Evolutionary conservation across 2,113 vertebrate species (phyloP), one percentile per base, ranked within the genome.

Genomic region (Tenebrosternarchus preto): DNA sequence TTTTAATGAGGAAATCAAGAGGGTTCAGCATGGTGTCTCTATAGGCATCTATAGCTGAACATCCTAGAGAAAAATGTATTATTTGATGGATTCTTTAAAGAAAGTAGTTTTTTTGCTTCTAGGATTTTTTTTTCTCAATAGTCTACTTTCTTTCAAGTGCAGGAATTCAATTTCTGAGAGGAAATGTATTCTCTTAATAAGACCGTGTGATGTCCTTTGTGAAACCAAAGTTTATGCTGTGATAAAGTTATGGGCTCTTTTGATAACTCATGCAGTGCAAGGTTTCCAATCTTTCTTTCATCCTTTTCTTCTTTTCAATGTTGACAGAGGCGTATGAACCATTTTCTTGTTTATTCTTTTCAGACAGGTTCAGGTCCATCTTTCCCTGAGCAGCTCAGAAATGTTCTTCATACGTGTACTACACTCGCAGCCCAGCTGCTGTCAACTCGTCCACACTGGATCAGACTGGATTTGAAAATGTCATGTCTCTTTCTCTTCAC

Each of bases 11-110:
- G 50, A 60, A 76, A 78, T 73, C 73, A 67, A 73, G 39, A 73
- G 59, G 61, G 73, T 80, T 66, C 68, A 73, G 74, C 39, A 73
- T 73, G 22, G n/a, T 36, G 57, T 59, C 68, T 73, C 72, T 39
- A 60, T 61, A 78, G n/a, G n/a, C n/a, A 83, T 64, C 25, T 33
- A 59, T 56, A n/a, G 60, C 33, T 24, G 25, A 72, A 31, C 67
- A 36, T 80, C 27, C 22, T 24, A 12, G n/a, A 33, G 64, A 80
- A 66, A 72, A 29, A 6, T 7, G 64, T 20, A 22, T 16, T 66
- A 66, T 75, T 39, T 61, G 43, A 77, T 25, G 66, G 57, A 61
- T 33, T 31, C 64, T 68, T 39, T 68, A 68, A 68, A 17, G 64
- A 4, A 39, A 22, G 31, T 7, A 33, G n/a, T 68, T n/a, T 22